phyloP scores from a whole-genome alignment of 2,888 invertebrate genomes.

The Cylloceria caligata region DNA sequence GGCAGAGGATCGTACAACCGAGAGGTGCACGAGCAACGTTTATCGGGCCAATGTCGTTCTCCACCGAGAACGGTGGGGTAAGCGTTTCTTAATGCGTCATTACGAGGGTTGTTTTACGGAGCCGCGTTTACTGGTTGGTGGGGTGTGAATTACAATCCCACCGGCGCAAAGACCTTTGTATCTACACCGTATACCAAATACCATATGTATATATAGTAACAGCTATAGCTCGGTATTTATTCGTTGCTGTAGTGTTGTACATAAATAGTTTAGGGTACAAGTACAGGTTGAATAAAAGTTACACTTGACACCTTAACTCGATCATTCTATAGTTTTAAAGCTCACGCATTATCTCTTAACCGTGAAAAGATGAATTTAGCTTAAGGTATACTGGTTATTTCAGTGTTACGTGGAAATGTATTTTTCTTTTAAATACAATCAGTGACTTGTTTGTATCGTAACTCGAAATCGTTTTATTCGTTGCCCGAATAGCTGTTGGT shows the following conservation, averaged over 20 bases:
- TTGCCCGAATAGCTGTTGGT: too few species aligned
- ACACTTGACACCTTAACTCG: neutral
- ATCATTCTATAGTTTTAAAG: too few species aligned
- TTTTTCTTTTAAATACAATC: too few species aligned
- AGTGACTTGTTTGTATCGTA: too few species aligned
- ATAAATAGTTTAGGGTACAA: neutral
- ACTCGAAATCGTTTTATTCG: too few species aligned
- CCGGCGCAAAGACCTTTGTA: slow-evolving; percentile 43
- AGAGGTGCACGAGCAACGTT: slow-evolving; percentile 62
- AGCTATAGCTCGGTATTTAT: neutral
- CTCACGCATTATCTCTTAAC: too few species aligned
- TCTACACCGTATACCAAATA: slow-evolving; percentile 39
- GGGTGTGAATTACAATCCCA: slow-evolving; percentile 68
- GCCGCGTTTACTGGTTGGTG: slow-evolving; percentile 59
- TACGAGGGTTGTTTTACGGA: slow-evolving; percentile 70
- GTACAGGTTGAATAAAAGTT: neutral
- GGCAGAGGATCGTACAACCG: slow-evolving; percentile 47
- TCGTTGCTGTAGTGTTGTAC: neutral
- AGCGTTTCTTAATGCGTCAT: slow-evolving; percentile 71
- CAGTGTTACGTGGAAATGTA: too few species aligned
- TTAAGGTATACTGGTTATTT: too few species aligned
- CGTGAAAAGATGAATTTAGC: too few species aligned
- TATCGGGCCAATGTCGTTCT: slow-evolving; percentile 61
- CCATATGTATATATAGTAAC: slow-evolving; percentile 15
- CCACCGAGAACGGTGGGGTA: slow-evolving; percentile 60